Evolutionary conservation across 1,140 invertebrate species (phyloP).

Genomic region (Zaprionus camerounensis): DNA sequence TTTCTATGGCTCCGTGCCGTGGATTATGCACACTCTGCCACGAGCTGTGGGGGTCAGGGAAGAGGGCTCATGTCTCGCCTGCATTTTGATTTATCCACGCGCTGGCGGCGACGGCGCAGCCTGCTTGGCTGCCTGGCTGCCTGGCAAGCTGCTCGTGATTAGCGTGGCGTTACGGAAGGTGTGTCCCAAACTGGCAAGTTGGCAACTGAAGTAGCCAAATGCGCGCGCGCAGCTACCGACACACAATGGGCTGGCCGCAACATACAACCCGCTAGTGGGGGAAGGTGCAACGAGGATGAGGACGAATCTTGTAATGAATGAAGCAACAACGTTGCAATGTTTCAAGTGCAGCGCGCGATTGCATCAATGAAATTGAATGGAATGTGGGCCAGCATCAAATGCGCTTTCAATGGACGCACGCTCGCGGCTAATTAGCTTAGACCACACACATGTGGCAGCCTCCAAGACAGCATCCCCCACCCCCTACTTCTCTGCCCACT

Average conservation of each 20-base stretch:
- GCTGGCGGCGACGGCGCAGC: conserved; percentile 31
- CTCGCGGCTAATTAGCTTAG: conserved; percentile 65
- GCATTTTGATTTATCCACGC: conserved; percentile 82
- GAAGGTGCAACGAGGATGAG: conserved; percentile 17
- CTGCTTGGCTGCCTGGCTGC: conserved; percentile 34
- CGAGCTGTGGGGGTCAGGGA: conserved; percentile 10
- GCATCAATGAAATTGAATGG: conserved; percentile 75
- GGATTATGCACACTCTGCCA: conserved; percentile 68
- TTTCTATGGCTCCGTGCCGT: conserved; percentile 63
- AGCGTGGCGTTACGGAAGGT: conserved; percentile 77
- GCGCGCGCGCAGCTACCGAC: conserved; percentile 47
- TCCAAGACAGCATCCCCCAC: neutral
- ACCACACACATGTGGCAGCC: conserved; percentile 54
- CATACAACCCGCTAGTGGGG: neutral
- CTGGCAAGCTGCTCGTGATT: conserved; percentile 60
- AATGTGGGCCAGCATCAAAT: conserved; percentile 68
- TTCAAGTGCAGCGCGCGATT: conserved; percentile 46
- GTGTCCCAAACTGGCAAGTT: conserved; percentile 77
- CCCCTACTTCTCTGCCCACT: conserved; percentile 27
- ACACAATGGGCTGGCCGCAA: conserved; percentile 33
- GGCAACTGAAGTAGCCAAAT: conserved; percentile 78
- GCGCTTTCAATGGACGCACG: conserved; percentile 62
- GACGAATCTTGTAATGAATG: conserved; percentile 57
- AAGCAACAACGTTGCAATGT: conserved; percentile 24
- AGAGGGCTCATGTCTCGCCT: conserved; percentile 57